Evolutionary conservation across 2,888 invertebrate genomes (phyloP).

Genomic region (Piscicola geometra): DNA sequence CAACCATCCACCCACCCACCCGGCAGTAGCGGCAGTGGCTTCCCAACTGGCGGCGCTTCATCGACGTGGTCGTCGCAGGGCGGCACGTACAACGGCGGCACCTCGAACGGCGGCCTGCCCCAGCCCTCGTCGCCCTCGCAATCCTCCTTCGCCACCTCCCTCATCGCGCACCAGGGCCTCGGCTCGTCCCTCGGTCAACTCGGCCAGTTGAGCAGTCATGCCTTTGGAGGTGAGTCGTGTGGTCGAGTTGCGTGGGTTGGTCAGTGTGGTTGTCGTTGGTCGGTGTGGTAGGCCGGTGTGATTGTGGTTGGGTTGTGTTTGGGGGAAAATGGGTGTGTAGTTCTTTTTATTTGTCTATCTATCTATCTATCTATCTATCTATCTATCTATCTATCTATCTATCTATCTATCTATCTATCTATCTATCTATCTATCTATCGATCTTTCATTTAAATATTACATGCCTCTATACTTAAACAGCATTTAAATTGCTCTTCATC

Average conservation of each 20-base stretch:
- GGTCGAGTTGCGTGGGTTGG: too few relatives aligned
- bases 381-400: constrained; percentile 12
- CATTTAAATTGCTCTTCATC: too few relatives aligned
- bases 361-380: not conserved
- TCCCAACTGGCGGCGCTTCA: not conserved
- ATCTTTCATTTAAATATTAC: too few relatives aligned
- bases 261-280: too few relatives aligned
- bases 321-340: too few relatives aligned
- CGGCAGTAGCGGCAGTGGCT: not conserved
- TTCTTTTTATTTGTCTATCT: not conserved
- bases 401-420: constrained; percentile 16
- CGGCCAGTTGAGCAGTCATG: not conserved
- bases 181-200: not conserved
- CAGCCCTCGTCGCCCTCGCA: not conserved
- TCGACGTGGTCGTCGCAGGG: not conserved
- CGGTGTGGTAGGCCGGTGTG: too few relatives aligned
- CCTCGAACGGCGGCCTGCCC: not conserved
- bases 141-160: not conserved
- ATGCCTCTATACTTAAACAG: too few relatives aligned
- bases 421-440: constrained; percentile 20
- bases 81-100: not conserved
- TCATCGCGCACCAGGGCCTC: constrained; percentile 8
- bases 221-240: not conserved
- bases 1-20: too few relatives aligned
- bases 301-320: too few relatives aligned